A percentile compares a stretch with the other conserved stretches of the same genome.
These are phyloP conservation scores for Montipora sp. DNA, from an alignment of 64 coral and sea anemone genomes.

Conservation along the genomic window DNA sequence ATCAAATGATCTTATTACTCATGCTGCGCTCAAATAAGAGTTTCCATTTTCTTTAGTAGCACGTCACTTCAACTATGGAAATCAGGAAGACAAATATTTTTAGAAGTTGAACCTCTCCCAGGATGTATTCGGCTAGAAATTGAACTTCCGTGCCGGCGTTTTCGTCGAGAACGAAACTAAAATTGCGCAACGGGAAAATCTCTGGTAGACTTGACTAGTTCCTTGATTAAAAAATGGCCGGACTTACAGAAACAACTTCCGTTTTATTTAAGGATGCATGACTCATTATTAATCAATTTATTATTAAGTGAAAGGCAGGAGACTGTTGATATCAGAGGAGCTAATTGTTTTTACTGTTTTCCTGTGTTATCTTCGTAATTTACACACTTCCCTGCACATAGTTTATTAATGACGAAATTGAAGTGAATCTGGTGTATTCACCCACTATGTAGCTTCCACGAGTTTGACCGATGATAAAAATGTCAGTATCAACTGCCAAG, in stretches of 20 bases:
- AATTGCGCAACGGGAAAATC: neutral
- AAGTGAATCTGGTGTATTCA: too few relatives aligned
- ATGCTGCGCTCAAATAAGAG: too few relatives aligned
- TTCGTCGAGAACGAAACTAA: neutral
- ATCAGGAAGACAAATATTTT: neutral
- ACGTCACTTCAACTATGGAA: neutral
- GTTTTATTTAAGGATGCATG: neutral
- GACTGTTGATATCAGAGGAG: neutral
- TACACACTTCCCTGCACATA: too few relatives aligned
- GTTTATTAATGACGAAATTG: too few relatives aligned
- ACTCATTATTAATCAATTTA: neutral
- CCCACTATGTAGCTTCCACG: too few relatives aligned
- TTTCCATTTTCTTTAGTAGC: neutral
- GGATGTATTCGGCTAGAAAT: neutral
- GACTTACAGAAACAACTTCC: neutral
- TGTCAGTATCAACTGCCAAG: too few relatives aligned
- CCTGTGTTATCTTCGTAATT: too few relatives aligned
- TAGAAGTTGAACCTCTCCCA: neutral
- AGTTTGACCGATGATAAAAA: too few relatives aligned
- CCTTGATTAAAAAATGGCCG: neutral
- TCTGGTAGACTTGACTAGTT: too few relatives aligned
- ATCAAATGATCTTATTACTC: too few relatives aligned
- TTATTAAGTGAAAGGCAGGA: neutral
- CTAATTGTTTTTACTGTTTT: too few relatives aligned
- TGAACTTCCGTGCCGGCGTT: neutral